Percentiles rank a stretch among this genome's conserved stretches.
These are phyloP conservation scores for Eucidaris tribuloides DNA, from an alignment of 35 echinoderm and acorn worm genomes.

Conservation along the genomic window DNA sequence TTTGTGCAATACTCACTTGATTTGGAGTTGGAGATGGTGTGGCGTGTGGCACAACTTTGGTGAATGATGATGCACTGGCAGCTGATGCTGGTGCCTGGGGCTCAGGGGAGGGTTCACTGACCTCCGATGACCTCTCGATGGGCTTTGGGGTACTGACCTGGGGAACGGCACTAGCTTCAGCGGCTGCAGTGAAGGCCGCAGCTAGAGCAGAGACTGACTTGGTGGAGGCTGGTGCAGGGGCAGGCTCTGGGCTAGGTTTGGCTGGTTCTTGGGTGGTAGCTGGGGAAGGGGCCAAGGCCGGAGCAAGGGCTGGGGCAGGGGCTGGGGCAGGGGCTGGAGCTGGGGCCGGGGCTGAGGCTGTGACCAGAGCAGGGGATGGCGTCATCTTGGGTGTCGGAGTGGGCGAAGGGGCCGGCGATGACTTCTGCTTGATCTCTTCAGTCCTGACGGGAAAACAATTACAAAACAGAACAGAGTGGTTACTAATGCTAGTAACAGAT, in stretches of 20 bases:
- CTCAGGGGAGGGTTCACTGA: neutral
- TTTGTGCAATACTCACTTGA: neutral
- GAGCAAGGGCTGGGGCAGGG: neutral
- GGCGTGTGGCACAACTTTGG: slow-evolving; percentile 16
- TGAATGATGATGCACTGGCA: neutral
- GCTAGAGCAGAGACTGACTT: neutral
- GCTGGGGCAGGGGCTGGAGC: neutral
- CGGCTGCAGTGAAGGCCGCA: neutral
- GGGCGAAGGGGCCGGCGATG: neutral
- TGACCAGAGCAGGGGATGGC: slow-evolving; percentile 30
- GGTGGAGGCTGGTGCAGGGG: neutral
- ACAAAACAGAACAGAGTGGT: too few relatives aligned
- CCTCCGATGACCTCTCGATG: neutral
- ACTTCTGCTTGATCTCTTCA: neutral
- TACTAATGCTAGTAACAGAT: too few relatives aligned
- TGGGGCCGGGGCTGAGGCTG: neutral
- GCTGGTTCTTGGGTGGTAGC: neutral
- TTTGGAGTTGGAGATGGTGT: slow-evolving; percentile 16
- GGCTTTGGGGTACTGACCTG: slow-evolving; percentile 22
- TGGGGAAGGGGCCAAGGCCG: neutral
- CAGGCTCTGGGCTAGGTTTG: neutral
- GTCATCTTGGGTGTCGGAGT: neutral
- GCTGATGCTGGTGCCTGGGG: neutral
- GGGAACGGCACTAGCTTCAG: neutral
- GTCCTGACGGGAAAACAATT: slow-evolving; percentile 8